Conservation (phyloP, 2,113 vertebrate species). For the Dasyornis broadbenti region DNA sequence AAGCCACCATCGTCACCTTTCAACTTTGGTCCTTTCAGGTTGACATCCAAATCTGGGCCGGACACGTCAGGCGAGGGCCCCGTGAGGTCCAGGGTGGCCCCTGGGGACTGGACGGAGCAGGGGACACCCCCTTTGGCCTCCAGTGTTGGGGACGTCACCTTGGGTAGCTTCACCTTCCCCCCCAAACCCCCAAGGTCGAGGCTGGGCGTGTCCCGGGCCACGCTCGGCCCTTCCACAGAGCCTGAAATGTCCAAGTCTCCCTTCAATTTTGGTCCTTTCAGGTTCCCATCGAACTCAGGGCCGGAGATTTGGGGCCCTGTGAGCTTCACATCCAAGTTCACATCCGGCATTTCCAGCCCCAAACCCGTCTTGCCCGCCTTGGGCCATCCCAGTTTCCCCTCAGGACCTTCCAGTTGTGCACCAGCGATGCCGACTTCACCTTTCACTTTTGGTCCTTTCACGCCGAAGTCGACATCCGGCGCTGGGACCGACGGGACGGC, state of each 20-base stretch:
- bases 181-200: slow-evolving; percentile 15
- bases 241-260: slow-evolving; percentile 34
- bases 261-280: slow-evolving; percentile 72
- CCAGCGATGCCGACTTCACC: neutral
- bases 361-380: neutral
- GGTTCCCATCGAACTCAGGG: slow-evolving; percentile 56
- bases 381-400: slow-evolving; percentile 59
- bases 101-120: neutral
- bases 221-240: neutral
- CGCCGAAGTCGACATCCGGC: accelerated
- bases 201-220: neutral
- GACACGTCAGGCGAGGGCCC: slow-evolving; percentile 14
- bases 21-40: slow-evolving; percentile 70
- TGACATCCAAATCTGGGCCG: neutral
- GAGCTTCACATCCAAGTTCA: slow-evolving; percentile 2
- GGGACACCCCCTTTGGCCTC: neutral
- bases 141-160: neutral
- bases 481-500: accelerated
- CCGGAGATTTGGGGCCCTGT: slow-evolving; percentile 48
- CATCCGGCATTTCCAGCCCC: neutral
- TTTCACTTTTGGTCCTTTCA: slow-evolving; percentile 70
- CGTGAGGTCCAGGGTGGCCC: neutral
- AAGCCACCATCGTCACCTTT: slow-evolving; percentile 31
- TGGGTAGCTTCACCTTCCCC: slow-evolving; percentile 52
- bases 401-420: slow-evolving; percentile 62